Evolutionary conservation across 1,140 invertebrate genomes (phyloP), one percentile per base, ranked within the genome.

Genomic region (Cryptotermes secundus): DNA sequence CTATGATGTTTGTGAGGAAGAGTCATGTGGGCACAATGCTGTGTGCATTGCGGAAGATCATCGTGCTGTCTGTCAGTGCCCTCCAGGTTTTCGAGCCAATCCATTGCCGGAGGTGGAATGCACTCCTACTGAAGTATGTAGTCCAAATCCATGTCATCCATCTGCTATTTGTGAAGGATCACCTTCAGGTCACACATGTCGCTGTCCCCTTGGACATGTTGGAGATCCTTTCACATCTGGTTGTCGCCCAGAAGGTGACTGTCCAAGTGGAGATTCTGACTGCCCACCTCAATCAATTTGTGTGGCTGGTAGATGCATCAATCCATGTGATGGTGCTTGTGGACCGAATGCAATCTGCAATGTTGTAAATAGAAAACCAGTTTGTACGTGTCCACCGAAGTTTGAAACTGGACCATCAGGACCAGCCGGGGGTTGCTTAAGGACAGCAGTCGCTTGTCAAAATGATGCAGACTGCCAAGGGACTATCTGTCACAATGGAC

Each of bases 11-110:
- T 97, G 96, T 88, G 92, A 93, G 85, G 93, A 95, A 88, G 93
- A 96, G 86, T 93, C 94, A 14, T 98, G 97, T 87, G 97, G 96
- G 2, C 92, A 93, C 38, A 97, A 97, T 90, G 95, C 97, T 19
- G 95, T 98, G 79, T 98, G 97, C 88, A 93, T 97, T 85, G 94
- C 95, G 22, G 95, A 97, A 88, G 94, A 96, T 87, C 96, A 97
- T 88, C 93, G 93, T 87, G 92, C 94, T 3, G 92, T 92, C 4
- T 98, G 97, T 87, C 94, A 95, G 87, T 98, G 97, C 88, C 96
- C 95, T 35, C 93, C 94, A 31, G 96, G 96, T 3, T 96, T 93
- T 87, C 92, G 91, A 87, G 92, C 95, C 0, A 95, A 97, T 89
- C 96, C 97, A 1, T 88, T 95, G 14, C 92, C 96, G 2, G 96